These are phyloP conservation scores for Micrastur ruficollis DNA, from an alignment of 2,797 vertebrate genomes.

Conservation along the genomic window DNA sequence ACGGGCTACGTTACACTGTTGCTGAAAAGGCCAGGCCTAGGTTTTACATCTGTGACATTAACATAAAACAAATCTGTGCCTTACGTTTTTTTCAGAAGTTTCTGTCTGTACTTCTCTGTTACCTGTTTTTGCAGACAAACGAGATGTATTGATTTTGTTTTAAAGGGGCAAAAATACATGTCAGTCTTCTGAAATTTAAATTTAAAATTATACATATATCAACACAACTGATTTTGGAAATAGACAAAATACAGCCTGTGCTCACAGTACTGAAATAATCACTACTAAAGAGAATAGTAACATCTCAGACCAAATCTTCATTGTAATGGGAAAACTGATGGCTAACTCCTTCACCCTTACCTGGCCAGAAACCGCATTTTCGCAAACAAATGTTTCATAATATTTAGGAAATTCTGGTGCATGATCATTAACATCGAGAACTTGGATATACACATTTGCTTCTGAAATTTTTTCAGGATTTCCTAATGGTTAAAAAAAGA, in stretches of 20 bases:
- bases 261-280: neutral
- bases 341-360: conserved; percentile 64
- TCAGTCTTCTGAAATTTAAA: neutral
- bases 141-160: neutral
- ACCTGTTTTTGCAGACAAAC: neutral
- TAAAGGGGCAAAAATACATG: accelerated
- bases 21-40: neutral
- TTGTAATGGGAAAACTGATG: neutral
- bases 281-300: neutral
- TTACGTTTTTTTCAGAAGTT: neutral
- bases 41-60: neutral
- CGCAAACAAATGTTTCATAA: conserved; percentile 92
- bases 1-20: neutral
- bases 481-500: conserved; percentile 67
- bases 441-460: conserved; percentile 83
- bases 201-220: neutral
- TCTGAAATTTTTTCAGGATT: conserved; percentile 82
- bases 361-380: conserved; percentile 86
- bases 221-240: neutral
- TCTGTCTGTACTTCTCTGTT: neutral
- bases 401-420: conserved; percentile 84
- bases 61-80: neutral
- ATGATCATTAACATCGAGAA: conserved; percentile 93
- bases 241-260: neutral
- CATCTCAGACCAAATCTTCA: neutral